Conservation (phyloP, 2,888 invertebrate genomes). For the Eueremaeus valkanovi region DNA sequence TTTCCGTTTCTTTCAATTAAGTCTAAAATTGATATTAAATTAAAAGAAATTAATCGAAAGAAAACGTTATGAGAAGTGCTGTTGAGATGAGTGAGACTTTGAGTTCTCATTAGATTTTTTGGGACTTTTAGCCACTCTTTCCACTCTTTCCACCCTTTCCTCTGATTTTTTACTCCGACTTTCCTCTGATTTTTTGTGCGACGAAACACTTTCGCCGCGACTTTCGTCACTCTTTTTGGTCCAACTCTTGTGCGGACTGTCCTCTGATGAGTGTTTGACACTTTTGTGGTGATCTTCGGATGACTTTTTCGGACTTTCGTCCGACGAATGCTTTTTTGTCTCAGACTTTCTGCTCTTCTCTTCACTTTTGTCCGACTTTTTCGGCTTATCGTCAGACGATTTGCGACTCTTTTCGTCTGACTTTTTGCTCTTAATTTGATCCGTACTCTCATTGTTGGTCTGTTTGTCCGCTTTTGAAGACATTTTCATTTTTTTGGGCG, state of each 20-base stretch:
- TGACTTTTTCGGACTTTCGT: conserved; percentile 15
- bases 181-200: conserved; percentile 7
- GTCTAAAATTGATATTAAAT: too few relatives aligned
- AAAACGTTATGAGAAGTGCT: conserved; percentile 4
- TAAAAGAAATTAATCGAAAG: background rate
- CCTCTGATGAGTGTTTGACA: background rate
- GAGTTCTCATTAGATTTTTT: conserved; percentile 20
- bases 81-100: conserved; percentile 16
- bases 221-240: conserved; percentile 18
- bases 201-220: conserved; percentile 1
- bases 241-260: conserved; percentile 12
- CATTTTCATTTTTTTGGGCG: conserved; percentile 50
- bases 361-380: conserved; percentile 14
- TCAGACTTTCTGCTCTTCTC: conserved; percentile 18
- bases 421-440: background rate
- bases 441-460: background rate
- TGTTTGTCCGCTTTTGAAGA: conserved; percentile 41
- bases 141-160: background rate
- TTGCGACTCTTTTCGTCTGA: conserved; percentile 18
- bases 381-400: conserved; percentile 12
- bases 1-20: too few relatives aligned
- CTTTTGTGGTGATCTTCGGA: conserved; percentile 6
- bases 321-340: background rate
- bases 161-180: conserved; percentile 23
- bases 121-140: conserved; percentile 6